Evolutionary conservation across 2,797 vertebrate genomes (phyloP), one percentile per base, ranked within the genome.

Genomic region (Onychomys arenicola): DNA sequence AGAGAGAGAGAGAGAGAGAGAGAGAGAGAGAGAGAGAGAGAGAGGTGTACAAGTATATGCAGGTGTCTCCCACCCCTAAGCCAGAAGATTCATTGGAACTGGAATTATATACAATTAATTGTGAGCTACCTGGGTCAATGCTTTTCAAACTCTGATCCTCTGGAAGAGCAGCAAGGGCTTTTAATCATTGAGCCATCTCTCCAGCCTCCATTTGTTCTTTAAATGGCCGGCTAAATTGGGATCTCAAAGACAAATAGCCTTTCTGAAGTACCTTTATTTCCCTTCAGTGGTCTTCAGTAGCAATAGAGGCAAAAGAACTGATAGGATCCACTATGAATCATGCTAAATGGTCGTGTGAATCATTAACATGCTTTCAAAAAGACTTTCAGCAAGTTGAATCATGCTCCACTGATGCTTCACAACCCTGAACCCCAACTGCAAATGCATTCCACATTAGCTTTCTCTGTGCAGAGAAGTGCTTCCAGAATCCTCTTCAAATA

Each of bases 211-310:
- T 73, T 29, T 57, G 25, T 88, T 23, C 71, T 95, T 85, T 86
- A 90, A 95, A 94, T 63, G 81, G n/a, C 11, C 61, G 55, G 71
- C 52, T 17, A 77, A 93, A 71, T 12, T 65, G 27, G 32, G 17
- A 46, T 97, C 63, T 78, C 57, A 6, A 87, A 40, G 32, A 40
- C 27, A 88, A 85, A 90, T 46, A n/a, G 55, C 40, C 19, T 75
- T 93, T 95, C 73, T 65, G 29, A 90, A 89, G 4, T 57, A 40
- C n/a, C 59, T 21, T 88, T 93, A 73, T 88, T 88, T 95, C 46
- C 32, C 40, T 52, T 81, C 46, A 29, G n/a, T 76, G 46, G 57
- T 52, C 73, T 88, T 94, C 6, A 32, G 52, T 4, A 95, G 32
- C 32, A 75, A 55, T 13, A 29, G 13, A 84, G 69, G 46, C 83